phyloP scores from a whole-genome alignment of 64 coral and sea anemone species.

The Acropora yongei region DNA sequence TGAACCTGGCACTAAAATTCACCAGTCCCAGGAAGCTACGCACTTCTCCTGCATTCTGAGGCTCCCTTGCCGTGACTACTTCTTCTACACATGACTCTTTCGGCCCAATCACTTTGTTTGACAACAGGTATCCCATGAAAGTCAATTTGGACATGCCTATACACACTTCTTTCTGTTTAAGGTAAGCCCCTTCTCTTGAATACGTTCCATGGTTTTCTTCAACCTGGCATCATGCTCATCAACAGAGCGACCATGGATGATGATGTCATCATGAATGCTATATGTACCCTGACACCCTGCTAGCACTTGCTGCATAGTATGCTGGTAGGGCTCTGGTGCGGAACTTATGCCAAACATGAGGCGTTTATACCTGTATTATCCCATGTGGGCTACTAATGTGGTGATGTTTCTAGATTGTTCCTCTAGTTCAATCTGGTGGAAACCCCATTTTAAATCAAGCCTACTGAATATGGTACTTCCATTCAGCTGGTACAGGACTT shows the following conservation, averaged over 20 bases:
- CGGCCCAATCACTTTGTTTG: neutral
- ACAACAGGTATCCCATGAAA: slow-evolving; percentile 48
- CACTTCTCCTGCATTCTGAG: neutral
- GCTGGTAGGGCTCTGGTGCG: neutral
- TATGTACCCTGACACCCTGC: neutral
- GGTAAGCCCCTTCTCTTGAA: slow-evolving; percentile 11
- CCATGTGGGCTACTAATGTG: neutral
- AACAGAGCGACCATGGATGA: slow-evolving; percentile 6
- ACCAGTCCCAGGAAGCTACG: neutral
- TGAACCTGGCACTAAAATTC: too few species aligned
- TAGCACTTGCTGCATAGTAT: neutral
- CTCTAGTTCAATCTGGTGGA: neutral
- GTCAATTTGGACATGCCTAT: slow-evolving; percentile 32
- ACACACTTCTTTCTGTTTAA: slow-evolving; percentile 14
- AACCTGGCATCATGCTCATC: slow-evolving; percentile 33
- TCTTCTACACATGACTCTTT: neutral
- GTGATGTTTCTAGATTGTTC: neutral
- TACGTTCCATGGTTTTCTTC: slow-evolving; percentile 32
- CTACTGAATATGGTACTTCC: neutral
- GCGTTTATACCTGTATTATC: neutral
- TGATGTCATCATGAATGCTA: slow-evolving; percentile 29
- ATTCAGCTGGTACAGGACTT: neutral
- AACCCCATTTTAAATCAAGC: neutral
- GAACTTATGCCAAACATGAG: neutral
- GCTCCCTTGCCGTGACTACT: too few species aligned